Evolutionary conservation across 2,797 vertebrate genomes (phyloP).

Genomic region (Spinus pinus): DNA sequence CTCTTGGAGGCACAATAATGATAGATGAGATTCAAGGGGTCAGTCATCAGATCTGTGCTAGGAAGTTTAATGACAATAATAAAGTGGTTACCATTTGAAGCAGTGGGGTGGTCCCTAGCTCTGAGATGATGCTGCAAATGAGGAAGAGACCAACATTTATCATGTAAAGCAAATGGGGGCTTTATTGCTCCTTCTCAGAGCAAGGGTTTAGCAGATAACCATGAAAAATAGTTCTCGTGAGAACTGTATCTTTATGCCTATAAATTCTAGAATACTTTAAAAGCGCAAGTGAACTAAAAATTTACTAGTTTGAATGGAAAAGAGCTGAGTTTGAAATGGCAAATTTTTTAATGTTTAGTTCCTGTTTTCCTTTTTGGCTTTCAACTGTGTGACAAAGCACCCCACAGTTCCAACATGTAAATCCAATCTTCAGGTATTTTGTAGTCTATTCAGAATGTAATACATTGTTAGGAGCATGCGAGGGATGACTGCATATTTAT

Average conservation of each 20-base stretch:
- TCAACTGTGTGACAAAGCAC: background rate
- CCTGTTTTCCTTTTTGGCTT: background rate
- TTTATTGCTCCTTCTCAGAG: background rate
- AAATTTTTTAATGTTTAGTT: background rate
- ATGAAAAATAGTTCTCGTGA: background rate
- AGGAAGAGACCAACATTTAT: background rate
- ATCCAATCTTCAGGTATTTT: background rate
- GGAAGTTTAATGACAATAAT: background rate
- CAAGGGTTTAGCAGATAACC: background rate
- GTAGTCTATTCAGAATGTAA: background rate
- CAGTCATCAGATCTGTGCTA: background rate
- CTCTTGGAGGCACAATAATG: background rate
- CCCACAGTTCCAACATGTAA: background rate
- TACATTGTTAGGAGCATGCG: background rate
- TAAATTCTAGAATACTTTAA: background rate
- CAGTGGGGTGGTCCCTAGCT: background rate
- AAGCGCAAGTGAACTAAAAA: background rate
- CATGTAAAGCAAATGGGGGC: background rate
- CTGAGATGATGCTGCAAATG: background rate
- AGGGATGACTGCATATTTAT: background rate
- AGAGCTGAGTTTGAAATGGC: background rate
- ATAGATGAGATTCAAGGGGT: background rate
- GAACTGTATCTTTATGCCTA: background rate
- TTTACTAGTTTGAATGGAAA: background rate
- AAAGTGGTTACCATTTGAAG: background rate